Base-by-base conservation (phyloP, 2,888 invertebrate species). In the Drosophila pseudotakahashii region DNA sequence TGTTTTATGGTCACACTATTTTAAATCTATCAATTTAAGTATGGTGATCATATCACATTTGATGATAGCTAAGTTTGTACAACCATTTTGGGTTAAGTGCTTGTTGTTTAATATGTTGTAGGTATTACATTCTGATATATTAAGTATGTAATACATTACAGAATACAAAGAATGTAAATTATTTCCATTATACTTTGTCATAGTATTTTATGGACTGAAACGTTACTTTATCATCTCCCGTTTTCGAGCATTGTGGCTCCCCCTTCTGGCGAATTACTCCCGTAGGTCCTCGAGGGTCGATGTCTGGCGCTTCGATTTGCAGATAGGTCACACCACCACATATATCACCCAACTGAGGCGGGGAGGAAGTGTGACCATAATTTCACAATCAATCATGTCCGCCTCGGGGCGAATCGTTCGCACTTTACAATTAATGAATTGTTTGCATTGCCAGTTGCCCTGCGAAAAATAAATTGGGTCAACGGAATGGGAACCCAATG, bases 351-450 rank as follows among this genome's bases (percentile, higher is more conserved):
- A 66, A 53, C 26, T n/a, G 44, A 14, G 61, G 39, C 16, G 63
- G 64, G 26, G 64, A 3, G 59, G 13, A 19, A 5, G 0, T 11
- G 14, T 37, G 7, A 2, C 10, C 6, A 6, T n/a, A 55, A 70
- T 47, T 63, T 34, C 42, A 47, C 63, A 52, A 76, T 78, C 70
- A 81, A 81, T 78, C 73, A 84, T 55, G 13, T 16, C 19, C 34
- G 57, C 48, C 42, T 41, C 23, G 51, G 60, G 50, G 42, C 37
- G 30, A 30, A 30, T 57, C 77, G 69, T 62, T 69, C 60, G 60
- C 68, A 53, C 51, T 48, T 44, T 45, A 57, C 63, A 76, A 80
- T 80, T 73, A 81, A 75, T 73, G 66, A 72, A 75, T 63, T 77
- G 75, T 78, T 77, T 71, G 70, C 61, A 57, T 39, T 68, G 44